These are phyloP conservation scores for Geococcyx californianus DNA, from an alignment of 2,113 vertebrate genomes.

Conservation along the genomic window DNA sequence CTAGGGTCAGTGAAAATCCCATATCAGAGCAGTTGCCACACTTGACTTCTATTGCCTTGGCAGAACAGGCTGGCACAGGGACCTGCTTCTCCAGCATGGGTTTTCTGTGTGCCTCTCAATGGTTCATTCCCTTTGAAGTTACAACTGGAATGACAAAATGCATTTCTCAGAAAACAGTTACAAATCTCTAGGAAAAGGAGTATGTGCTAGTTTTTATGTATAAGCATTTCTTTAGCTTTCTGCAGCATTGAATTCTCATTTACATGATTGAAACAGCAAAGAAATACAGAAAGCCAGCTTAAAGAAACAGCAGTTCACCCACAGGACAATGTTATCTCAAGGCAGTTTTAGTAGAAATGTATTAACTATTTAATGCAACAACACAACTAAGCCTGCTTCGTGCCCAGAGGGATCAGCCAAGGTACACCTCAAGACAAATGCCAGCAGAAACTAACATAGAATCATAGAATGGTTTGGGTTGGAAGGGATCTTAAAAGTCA, in stretches of 20 bases:
- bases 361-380: constrained; percentile 30
- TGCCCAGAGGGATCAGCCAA: not conserved
- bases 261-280: constrained; percentile 16
- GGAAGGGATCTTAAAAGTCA: too few relatives aligned
- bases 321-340: constrained; percentile 18
- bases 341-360: not conserved
- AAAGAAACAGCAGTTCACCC: not conserved
- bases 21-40: not conserved
- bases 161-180: constrained; percentile 8
- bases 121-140: not conserved
- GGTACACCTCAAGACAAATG: not conserved
- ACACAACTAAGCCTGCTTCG: not conserved
- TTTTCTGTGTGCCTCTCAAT: not conserved
- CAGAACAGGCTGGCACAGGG: not conserved
- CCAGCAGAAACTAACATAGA: not conserved
- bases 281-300: not conserved
- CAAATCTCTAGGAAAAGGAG: constrained; percentile 3
- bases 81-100: not conserved
- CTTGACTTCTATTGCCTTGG: not conserved
- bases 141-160: not conserved
- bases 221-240: constrained; percentile 22
- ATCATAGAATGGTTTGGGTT: too few relatives aligned
- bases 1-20: not conserved
- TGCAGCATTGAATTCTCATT: constrained; percentile 10
- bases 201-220: not conserved